Conservation (phyloP, 2,797 vertebrate genomes). For the Telmatherina bonti region DNA sequence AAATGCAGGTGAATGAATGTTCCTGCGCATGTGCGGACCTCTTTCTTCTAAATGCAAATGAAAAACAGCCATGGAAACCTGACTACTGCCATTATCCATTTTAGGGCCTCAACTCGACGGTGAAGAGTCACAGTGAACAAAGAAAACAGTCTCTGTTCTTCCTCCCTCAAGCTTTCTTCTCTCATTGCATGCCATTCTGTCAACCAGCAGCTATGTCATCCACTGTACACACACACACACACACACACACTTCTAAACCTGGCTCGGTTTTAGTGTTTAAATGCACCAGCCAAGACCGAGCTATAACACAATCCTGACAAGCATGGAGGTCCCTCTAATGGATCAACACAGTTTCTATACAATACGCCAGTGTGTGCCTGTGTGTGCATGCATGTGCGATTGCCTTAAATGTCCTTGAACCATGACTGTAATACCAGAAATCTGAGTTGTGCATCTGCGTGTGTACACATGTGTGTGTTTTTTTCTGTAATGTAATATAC, state of each 20-base stretch:
- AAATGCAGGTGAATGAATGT: background rate
- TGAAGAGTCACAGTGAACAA: conserved; percentile 32
- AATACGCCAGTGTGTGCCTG: conserved; percentile 42
- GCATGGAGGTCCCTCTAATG: conserved; percentile 74
- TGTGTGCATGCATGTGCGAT: conserved; percentile 29
- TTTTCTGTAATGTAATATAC: conserved; percentile 27
- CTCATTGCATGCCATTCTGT: conserved; percentile 47
- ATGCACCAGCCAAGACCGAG: conserved; percentile 58
- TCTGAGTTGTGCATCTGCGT: conserved; percentile 2
- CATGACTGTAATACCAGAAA: conserved; percentile 47
- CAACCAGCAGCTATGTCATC: conserved; percentile 53
- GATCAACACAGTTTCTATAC: conserved; percentile 58
- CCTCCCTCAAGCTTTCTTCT: conserved; percentile 34
- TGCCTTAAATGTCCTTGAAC: conserved; percentile 69
- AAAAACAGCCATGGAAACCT: background rate
- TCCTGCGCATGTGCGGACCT: background rate
- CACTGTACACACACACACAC: conserved; percentile 34
- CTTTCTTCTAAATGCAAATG: background rate
- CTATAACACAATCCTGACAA: conserved; percentile 53
- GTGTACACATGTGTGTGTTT: conserved; percentile 12
- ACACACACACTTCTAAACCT: conserved; percentile 61
- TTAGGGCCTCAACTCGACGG: conserved; percentile 11
- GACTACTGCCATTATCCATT: conserved; percentile 2
- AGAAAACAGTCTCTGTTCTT: conserved; percentile 43
- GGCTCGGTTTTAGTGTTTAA: conserved; percentile 65